A percentile compares a stretch with the other conserved stretches of the same genome.
These are phyloP conservation scores for Ctenochaetus hawaiiensis DNA, from an alignment of 2,797 vertebrate species.

Conservation along the genomic window DNA sequence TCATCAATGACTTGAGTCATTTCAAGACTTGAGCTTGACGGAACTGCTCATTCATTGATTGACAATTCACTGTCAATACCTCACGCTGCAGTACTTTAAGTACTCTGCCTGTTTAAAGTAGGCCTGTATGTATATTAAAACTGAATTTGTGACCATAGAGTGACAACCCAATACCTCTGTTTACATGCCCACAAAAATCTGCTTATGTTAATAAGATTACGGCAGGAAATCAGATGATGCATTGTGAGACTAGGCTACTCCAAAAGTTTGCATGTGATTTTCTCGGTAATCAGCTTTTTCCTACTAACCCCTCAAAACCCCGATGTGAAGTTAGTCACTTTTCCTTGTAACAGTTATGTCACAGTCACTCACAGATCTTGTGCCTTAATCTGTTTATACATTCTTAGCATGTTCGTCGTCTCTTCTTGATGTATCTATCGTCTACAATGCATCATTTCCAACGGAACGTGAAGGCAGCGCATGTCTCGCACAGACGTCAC, in stretches of 20 bases:
- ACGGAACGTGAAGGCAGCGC: conserved; percentile 51
- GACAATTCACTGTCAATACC: not conserved
- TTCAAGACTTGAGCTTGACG: not conserved
- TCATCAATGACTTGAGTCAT: not conserved
- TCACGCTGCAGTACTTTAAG: not conserved
- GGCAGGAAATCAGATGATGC: conserved; percentile 39
- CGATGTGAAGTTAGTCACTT: conserved; percentile 23
- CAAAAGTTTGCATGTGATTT: conserved; percentile 55
- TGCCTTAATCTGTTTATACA: not conserved
- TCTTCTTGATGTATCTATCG: not conserved
- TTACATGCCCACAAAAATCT: conserved; percentile 31
- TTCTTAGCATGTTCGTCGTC: not conserved
- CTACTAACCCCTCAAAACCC: conserved; percentile 12
- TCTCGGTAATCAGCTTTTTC: conserved; percentile 47
- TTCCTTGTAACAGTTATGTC: not conserved
- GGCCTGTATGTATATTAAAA: not conserved
- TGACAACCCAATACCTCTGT: conserved; percentile 22
- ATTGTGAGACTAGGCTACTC: conserved; percentile 42
- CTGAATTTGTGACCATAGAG: conserved; percentile 1
- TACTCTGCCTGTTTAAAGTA: not conserved
- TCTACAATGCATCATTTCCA: conserved; percentile 7
- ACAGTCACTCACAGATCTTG: not conserved
- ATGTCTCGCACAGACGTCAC: conserved; percentile 60
- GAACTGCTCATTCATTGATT: not conserved
- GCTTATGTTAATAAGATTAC: conserved; percentile 57